A percentile compares a stretch with the other conserved stretches of the same genome.
Evolutionary conservation across 1,140 invertebrate genomes (phyloP).

Genomic region (Aphaenogaster ashmeadi): DNA sequence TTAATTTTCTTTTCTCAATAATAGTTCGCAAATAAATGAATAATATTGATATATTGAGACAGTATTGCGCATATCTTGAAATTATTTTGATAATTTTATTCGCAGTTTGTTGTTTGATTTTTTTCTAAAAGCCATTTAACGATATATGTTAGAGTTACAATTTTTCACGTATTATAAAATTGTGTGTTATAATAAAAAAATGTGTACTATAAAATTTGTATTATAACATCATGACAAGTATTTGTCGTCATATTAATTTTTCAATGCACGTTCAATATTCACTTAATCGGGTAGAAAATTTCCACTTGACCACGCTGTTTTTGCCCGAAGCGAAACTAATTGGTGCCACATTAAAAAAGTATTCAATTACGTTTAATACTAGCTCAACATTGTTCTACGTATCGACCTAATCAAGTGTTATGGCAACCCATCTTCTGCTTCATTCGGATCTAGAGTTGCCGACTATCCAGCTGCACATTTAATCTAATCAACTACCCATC

Average conservation of each 20-base stretch:
- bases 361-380: slow-evolving; percentile 45
- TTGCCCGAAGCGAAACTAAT: slow-evolving; percentile 32
- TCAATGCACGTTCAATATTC: not conserved
- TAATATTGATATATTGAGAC: not conserved
- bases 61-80: not conserved
- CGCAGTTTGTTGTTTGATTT: not conserved
- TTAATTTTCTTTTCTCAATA: not conserved
- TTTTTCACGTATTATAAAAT: not conserved
- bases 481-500: slow-evolving; percentile 43
- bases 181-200: not conserved
- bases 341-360: not conserved
- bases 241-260: slow-evolving; percentile 12
- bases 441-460: slow-evolving; percentile 1
- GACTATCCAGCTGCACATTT: slow-evolving; percentile 20
- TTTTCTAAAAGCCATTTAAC: not conserved
- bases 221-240: not conserved
- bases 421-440: slow-evolving; percentile 27
- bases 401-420: slow-evolving; percentile 48
- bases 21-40: not conserved
- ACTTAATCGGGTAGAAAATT: slow-evolving; percentile 28
- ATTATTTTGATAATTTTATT: slow-evolving; percentile 8
- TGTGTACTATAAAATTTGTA: not conserved
- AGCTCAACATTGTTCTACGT: slow-evolving; percentile 15
- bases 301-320: slow-evolving; percentile 7
- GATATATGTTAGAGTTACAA: not conserved